Base-by-base conservation (phyloP, 92 coral and sea anemone genomes). In the Zoanthus solanderi region DNA sequence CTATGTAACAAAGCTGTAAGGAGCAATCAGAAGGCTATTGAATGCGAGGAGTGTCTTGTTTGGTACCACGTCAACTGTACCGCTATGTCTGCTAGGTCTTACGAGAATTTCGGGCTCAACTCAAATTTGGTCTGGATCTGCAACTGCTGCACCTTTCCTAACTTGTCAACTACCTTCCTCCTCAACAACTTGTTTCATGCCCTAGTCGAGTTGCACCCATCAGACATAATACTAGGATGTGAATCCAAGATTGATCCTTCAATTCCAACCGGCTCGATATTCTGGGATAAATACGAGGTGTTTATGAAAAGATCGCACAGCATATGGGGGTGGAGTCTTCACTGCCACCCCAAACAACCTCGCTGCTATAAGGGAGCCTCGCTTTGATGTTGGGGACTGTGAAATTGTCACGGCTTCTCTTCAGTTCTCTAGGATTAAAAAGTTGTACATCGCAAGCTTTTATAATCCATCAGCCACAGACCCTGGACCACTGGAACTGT, bases 391-490 rank as follows among this genome's bases (percentile, higher is more conserved):
- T 7, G 9, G 11, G 53, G 78, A 28, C 34, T 85, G 54, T 48
- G 89, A 85, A 74, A 72, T 85, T 83, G 58, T 85, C 32, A 73
- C 83, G 16, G 81, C 34, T 53, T 85, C 68, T 23, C 18, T 87
- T 47, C 90, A 87, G 89, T 85, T 85, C 76, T 83, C 75, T 17
- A 85, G 75, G 42, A n/a, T 54, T 50, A 87, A 78, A 47, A 87
- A 78, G 76, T 58, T 87, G 56, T 87, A 63, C 50, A 44, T 87
- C 13, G 61, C 86, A 4, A 87, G 86, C 18, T 87, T 78, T 80
- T 87, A 76, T 12, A 52, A 52, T 52, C 56, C 56, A 7, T 52
- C 56, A 11, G 56, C 56, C 56, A 52, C 56, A 52, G 56, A 52
- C 56, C 56, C 11, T 7, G 56, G 7, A 9, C 72, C 72, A 17